Evolutionary conservation across 2,888 invertebrate species (phyloP).

Genomic region (Pyrocoelia pectoralis): DNA sequence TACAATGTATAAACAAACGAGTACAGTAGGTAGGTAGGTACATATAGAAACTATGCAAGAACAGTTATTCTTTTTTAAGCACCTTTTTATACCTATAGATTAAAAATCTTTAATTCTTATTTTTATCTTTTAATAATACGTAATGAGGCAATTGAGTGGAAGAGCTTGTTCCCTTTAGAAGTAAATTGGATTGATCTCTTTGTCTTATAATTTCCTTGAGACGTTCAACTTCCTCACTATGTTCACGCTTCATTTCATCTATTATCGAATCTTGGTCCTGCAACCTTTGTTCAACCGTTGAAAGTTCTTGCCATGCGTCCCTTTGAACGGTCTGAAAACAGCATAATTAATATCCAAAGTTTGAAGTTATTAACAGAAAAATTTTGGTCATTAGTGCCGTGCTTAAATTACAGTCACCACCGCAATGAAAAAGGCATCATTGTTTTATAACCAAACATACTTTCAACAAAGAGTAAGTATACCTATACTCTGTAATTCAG

Average conservation of each 20-base stretch:
- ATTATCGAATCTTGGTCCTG: constrained; percentile 61
- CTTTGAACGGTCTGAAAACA: constrained; percentile 61
- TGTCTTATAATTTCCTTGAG: constrained; percentile 59
- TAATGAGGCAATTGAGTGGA: constrained; percentile 52
- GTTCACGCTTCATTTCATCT: constrained; percentile 60
- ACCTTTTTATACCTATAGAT: constrained; percentile 1
- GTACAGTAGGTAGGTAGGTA: too few relatives aligned
- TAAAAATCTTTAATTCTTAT: constrained; percentile 36
- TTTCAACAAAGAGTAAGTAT: too few relatives aligned
- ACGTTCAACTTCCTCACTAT: constrained; percentile 60
- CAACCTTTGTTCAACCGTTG: constrained; percentile 62
- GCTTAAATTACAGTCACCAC: too few relatives aligned
- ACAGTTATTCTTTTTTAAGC: background rate
- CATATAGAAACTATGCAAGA: background rate
- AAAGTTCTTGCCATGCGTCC: constrained; percentile 63
- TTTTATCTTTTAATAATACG: constrained; percentile 55
- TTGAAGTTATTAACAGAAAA: too few relatives aligned
- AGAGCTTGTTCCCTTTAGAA: constrained; percentile 49
- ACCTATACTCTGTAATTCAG: too few relatives aligned
- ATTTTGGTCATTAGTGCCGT: too few relatives aligned
- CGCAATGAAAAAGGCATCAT: too few relatives aligned
- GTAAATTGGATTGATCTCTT: constrained; percentile 58
- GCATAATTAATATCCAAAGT: background rate
- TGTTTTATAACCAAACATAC: too few relatives aligned
- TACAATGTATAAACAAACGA: too few relatives aligned